Evolutionary conservation across 1,140 invertebrate species (phyloP).

Genomic region (Heliconius congener): DNA sequence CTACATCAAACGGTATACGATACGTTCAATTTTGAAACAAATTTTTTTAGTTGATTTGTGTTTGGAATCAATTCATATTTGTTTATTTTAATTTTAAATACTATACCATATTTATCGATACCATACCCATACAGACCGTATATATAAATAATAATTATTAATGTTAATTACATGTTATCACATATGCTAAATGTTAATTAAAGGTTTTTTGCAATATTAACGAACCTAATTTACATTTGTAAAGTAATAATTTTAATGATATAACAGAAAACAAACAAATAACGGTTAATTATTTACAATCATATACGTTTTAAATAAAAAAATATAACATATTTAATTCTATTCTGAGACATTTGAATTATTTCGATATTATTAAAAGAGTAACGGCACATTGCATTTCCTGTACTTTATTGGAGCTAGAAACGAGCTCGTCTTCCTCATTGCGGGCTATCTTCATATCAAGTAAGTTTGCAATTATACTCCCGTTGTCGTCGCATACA

Average conservation of each 20-base stretch:
- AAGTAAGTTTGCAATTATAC: conserved; percentile 39
- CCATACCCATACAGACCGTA: no score
- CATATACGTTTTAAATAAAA: no score
- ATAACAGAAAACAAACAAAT: no score
- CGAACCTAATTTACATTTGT: not conserved
- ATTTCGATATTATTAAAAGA: not conserved
- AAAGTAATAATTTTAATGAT: no score
- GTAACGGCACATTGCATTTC: conserved; percentile 11
- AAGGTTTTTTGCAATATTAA: not conserved
- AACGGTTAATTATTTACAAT: no score
- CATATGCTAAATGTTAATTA: not conserved
- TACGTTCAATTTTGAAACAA: not conserved
- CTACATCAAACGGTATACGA: not conserved
- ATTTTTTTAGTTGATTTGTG: not conserved
- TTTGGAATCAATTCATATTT: not conserved
- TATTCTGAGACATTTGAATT: not conserved
- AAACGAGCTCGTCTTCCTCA: conserved; percentile 30
- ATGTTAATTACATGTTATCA: not conserved
- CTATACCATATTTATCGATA: no score
- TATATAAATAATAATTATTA: no score
- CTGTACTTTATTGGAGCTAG: conserved; percentile 23
- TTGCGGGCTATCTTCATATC: conserved; percentile 34
- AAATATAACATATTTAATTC: not conserved
- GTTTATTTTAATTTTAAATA: no score
- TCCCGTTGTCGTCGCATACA: conserved; percentile 31